These are phyloP conservation scores for Cinara cedri DNA, from an alignment of 2,888 invertebrate species.

Conservation along the genomic window DNA sequence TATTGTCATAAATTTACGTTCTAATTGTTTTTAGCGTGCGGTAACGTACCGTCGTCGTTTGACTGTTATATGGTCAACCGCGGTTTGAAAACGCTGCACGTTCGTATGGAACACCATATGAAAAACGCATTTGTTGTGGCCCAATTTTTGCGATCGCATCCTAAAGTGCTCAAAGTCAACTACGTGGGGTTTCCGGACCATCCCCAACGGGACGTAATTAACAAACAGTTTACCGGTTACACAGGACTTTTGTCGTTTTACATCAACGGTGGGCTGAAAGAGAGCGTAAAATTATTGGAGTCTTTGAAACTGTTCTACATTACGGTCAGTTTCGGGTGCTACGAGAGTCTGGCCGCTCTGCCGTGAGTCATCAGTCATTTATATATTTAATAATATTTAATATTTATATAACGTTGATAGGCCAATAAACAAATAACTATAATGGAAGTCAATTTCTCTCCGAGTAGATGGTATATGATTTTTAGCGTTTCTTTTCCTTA, in stretches of 20 bases:
- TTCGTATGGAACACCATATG: slow-evolving; percentile 89
- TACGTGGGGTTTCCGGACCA: slow-evolving; percentile 82
- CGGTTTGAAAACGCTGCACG: slow-evolving; percentile 87
- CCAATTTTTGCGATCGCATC: slow-evolving; percentile 79
- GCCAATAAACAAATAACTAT: too few relatives aligned
- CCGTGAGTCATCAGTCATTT: slow-evolving; percentile 72
- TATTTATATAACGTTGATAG: too few relatives aligned
- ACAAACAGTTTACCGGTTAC: slow-evolving; percentile 82
- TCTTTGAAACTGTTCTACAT: slow-evolving; percentile 79
- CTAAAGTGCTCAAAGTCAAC: slow-evolving; percentile 77
- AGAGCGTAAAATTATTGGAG: slow-evolving; percentile 76
- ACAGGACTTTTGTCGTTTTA: slow-evolving; percentile 92
- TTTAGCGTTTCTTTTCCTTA: too few relatives aligned
- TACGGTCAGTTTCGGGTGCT: slow-evolving; percentile 94
- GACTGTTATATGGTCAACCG: slow-evolving; percentile 93
- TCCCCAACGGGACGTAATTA: slow-evolving; percentile 79
- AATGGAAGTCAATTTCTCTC: too few relatives aligned
- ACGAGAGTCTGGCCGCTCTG: slow-evolving; percentile 90
- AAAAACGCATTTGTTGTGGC: slow-evolving; percentile 79
- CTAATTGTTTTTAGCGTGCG: slow-evolving; percentile 71
- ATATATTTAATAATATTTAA: too few relatives aligned
- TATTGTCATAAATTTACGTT: too few relatives aligned
- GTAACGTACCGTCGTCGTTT: slow-evolving; percentile 94
- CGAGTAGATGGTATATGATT: too few relatives aligned
- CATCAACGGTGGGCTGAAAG: slow-evolving; percentile 75